These are phyloP conservation scores for Sphenopsis melanotis DNA, from an alignment of 2,797 vertebrate genomes.

Conservation along the genomic window DNA sequence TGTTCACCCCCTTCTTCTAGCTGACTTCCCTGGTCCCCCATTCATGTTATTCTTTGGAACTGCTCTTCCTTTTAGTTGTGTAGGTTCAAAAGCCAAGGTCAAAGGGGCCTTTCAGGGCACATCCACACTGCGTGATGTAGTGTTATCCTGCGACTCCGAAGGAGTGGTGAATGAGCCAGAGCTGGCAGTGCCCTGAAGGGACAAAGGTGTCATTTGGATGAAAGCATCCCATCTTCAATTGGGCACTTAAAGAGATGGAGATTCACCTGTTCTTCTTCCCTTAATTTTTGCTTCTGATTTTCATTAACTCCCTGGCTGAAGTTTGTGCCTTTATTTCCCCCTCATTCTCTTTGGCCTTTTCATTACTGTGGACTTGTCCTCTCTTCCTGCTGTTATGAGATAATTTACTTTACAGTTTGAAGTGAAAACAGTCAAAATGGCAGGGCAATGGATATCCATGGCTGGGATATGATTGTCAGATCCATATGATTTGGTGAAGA, in stretches of 20 bases:
- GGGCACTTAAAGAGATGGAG: not conserved
- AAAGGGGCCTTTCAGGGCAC: not conserved
- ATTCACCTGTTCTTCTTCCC: not conserved
- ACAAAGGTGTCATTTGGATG: not conserved
- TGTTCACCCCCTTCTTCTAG: not conserved
- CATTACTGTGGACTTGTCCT: not conserved
- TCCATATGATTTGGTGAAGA: not conserved
- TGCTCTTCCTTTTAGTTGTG: not conserved
- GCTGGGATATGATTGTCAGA: not conserved
- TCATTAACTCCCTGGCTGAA: not conserved
- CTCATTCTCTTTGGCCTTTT: not conserved
- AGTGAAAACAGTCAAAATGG: not conserved
- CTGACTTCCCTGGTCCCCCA: not conserved
- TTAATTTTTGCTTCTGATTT: not conserved
- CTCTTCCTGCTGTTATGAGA: not conserved
- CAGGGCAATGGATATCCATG: not conserved
- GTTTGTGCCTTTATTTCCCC: not conserved
- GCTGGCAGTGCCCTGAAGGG: not conserved
- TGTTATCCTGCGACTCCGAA: not conserved
- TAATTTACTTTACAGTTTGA: not conserved
- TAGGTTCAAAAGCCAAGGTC: constrained; percentile 13
- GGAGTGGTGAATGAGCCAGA: not conserved
- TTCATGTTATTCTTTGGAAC: not conserved
- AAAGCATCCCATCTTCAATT: not conserved
- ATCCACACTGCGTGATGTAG: not conserved